Conservation (phyloP, 2,113 vertebrate species). For the Naja naja region DNA sequence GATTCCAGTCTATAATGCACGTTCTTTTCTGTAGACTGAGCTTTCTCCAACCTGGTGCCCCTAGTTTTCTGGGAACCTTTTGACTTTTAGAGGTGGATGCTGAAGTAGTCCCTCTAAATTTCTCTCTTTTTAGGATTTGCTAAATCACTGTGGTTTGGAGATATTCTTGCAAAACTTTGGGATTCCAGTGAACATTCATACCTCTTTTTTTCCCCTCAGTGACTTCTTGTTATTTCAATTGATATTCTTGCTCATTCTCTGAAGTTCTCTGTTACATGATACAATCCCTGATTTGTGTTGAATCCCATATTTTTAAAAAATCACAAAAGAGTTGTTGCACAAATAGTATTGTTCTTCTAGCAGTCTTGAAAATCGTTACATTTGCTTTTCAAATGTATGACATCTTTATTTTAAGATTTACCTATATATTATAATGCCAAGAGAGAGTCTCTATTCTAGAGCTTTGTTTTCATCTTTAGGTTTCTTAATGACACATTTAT, state of each 20-base stretch:
- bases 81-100: not conserved
- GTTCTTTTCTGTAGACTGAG: not conserved
- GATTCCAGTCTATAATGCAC: not conserved
- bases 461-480: not conserved
- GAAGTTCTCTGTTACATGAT: not conserved
- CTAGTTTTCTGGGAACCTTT: not conserved
- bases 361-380: not conserved
- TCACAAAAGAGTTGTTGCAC: not conserved
- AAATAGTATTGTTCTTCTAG: not conserved
- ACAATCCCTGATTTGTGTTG: not conserved
- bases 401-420: conserved; percentile 2
- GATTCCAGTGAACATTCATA: not conserved
- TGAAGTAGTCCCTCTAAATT: not conserved
- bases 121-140: not conserved
- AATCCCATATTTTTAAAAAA: not conserved
- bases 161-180: not conserved
- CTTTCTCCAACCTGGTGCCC: not conserved
- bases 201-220: not conserved
- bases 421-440: not conserved
- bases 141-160: not conserved
- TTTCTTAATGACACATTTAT: conserved; percentile 16
- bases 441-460: conserved; percentile 8
- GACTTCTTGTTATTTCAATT: not conserved
- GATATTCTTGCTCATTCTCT: not conserved
- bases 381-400: conserved; percentile 17